A percentile compares a stretch with the other conserved stretches of the same genome.
Evolutionary conservation across 2,113 vertebrate genomes (phyloP).

Genomic region (Tragelaphus buxtoni): DNA sequence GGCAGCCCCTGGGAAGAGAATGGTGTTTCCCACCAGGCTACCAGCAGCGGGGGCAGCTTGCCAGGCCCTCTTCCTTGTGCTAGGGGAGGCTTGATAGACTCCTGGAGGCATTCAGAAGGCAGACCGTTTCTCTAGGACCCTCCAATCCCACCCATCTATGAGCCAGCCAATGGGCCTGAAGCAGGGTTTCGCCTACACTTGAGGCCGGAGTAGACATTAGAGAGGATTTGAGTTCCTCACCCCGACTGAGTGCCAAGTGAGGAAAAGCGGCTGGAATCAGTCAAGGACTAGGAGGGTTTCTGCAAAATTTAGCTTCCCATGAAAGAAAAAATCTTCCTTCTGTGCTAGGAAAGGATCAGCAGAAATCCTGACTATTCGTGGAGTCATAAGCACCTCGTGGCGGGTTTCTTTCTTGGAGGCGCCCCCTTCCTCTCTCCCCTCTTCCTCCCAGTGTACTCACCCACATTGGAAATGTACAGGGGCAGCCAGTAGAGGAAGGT

Average conservation of each 20-base stretch:
- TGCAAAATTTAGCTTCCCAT: background rate
- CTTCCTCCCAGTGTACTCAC: constrained; percentile 78
- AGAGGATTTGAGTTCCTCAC: background rate
- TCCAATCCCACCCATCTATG: background rate
- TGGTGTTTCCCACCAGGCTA: background rate
- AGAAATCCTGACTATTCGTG: background rate
- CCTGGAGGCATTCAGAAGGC: background rate
- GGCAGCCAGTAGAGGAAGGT: constrained; percentile 99
- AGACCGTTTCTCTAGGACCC: background rate
- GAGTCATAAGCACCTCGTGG: fast-evolving
- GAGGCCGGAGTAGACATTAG: background rate
- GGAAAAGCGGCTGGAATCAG: background rate
- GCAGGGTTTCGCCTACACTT: background rate
- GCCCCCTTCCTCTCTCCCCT: background rate
- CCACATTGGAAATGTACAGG: constrained; percentile 94
- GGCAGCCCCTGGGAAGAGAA: background rate
- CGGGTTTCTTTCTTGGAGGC: background rate
- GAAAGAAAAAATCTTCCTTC: background rate
- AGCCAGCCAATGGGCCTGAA: background rate
- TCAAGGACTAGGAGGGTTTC: background rate
- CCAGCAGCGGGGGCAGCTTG: background rate
- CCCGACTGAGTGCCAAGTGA: background rate
- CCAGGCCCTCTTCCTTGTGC: background rate
- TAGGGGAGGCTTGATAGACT: background rate
- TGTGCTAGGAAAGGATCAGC: background rate